phyloP scores from a whole-genome alignment of 2,888 invertebrate genomes.

The Apocheima hispidaria region DNA sequence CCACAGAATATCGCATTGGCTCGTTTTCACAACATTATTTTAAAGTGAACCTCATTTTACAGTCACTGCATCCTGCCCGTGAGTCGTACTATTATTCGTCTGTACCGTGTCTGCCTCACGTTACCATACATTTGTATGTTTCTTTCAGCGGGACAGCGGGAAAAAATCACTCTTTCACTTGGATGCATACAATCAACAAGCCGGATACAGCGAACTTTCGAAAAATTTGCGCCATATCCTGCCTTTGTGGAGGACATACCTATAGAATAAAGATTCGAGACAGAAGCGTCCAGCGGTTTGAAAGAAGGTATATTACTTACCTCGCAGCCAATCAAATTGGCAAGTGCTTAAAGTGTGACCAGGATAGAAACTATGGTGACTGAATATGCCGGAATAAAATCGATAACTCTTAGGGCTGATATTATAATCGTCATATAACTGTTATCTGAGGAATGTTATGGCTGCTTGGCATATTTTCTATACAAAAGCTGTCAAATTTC shows the following conservation, averaged over 20 bases:
- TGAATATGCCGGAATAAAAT: no score
- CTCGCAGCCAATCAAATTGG: no score
- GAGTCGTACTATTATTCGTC: no score
- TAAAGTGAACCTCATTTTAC: slow-evolving; percentile 30
- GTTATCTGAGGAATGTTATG: no score
- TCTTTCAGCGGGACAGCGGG: slow-evolving; percentile 56
- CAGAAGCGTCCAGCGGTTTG: slow-evolving; percentile 28
- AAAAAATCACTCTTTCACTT: slow-evolving; percentile 74
- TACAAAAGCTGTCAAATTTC: no score
- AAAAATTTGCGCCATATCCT: slow-evolving; percentile 81
- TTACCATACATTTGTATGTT: slow-evolving; percentile 45
- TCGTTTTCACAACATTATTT: slow-evolving; percentile 23
- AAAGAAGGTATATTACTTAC: no score
- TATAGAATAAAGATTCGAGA: no score
- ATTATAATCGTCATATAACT: no score
- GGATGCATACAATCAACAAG: slow-evolving; percentile 83
- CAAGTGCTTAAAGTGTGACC: no score
- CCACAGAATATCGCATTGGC: neutral
- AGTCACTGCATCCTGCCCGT: slow-evolving; percentile 42
- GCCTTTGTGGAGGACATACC: slow-evolving; percentile 66
- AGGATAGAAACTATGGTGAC: no score
- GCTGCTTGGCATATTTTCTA: no score
- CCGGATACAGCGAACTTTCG: slow-evolving; percentile 79
- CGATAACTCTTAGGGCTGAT: no score
- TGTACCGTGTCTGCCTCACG: slow-evolving; percentile 45